Evolutionary conservation across 2,888 invertebrate genomes (phyloP).

Genomic region (Cantharis rustica): DNA sequence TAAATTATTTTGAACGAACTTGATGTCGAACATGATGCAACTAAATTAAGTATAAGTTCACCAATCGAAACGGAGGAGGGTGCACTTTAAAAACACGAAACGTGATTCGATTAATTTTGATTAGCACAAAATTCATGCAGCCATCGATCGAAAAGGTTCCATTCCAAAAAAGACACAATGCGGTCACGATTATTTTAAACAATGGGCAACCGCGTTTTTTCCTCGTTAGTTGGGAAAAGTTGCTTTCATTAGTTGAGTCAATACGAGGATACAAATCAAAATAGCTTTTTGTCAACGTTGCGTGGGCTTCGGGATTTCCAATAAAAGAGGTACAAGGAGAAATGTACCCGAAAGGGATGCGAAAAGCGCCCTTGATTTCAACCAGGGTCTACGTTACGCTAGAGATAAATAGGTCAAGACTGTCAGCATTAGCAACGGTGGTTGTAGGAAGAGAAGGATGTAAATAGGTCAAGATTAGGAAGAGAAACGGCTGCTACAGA

Average conservation of each 20-base stretch:
- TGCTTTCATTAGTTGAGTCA: not conserved
- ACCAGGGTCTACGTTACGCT: conserved; percentile 6
- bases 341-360: not conserved
- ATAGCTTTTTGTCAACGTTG: not conserved
- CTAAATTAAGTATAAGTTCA: not conserved
- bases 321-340: not conserved
- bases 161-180: not conserved
- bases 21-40: not conserved
- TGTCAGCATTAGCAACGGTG: not conserved
- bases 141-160: not conserved
- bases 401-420: conserved; percentile 25
- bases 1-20: not conserved
- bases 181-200: not conserved
- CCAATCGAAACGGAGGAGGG: not conserved
- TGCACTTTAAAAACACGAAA: not conserved
- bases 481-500: conserved; percentile 2
- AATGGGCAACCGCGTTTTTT: not conserved
- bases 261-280: not conserved
- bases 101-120: not conserved
- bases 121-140: not conserved
- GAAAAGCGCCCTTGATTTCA: conserved; percentile 13
- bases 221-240: not conserved
- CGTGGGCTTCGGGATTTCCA: not conserved
- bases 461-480: conserved; percentile 4
- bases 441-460: not conserved